Base-by-base conservation (phyloP, 2,113 vertebrate genomes). In the Mugil cephalus region DNA sequence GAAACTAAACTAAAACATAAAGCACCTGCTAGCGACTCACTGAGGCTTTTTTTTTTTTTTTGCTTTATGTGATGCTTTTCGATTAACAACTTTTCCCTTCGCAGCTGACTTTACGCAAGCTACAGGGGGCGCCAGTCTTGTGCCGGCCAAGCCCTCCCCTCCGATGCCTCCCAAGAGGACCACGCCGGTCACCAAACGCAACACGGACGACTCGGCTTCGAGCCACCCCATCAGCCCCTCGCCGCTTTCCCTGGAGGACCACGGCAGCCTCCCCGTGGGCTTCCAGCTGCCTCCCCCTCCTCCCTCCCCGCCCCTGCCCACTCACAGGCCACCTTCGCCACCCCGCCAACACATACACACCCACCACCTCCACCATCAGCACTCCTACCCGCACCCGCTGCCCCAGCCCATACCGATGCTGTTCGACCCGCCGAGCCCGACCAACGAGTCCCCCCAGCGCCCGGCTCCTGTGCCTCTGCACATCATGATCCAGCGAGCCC, bases 401-500 rank as follows among this genome's bases (percentile, higher is more conserved):
- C 93, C 94, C 24, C 93, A 94, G 30, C 93, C 94, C 61, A 87
- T 93, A 47, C 92, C 92, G 1, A 91, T 93, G 80, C 90, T 84
- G 82, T 94, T 6, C 83, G 96, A 74, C 76, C 93, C 80, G 40
- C 88, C 10, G 0, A 91, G 88, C 85, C 94, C 89, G 1, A 89
- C 87, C 35, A 84, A 56, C 1, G 93, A 93, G 46, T 87, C 87
- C 0, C 85, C 88, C 15, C 87, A 90, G 35, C 94, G 95, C 10
- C 91, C 96, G 1, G 93, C 96, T 42, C 94, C 93, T 0, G 48
- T 98, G 39, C 97, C 98, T 0, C 83, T 99, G 73, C 98, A 99
- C 85, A 96, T 99, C 85, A 97, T 97, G 86, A 99, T 99, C 91
- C 98, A 99, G 88, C 93, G 98, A 81, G 98, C 98, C 3, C 89